Base-by-base conservation (phyloP, 2,113 vertebrate genomes). In the Elanus axillaris region DNA sequence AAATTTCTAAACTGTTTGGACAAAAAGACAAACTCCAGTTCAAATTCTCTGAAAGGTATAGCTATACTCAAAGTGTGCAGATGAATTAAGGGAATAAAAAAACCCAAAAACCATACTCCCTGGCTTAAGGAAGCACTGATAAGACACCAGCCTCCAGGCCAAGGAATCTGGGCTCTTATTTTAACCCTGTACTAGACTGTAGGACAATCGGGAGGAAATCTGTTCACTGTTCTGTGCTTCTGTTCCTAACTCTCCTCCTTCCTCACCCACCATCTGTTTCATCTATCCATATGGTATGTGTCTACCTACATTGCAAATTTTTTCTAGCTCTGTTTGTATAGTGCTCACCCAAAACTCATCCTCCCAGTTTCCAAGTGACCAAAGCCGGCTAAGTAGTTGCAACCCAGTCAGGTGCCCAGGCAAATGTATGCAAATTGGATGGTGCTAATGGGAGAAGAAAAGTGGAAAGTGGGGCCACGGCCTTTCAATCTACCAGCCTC, bases 301-400 rank as follows among this genome's bases (percentile, higher is more conserved):
- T 83, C 93, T 96, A 72, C 90, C 93, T 94, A 90, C 87, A 91
- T 69, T 93, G 83, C 77, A 95, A 91, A 95, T 77, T 93, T 67
- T 90, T 62, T 93, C 34, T 62, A 84, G 73, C 80, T 93, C 42
- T 94, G 80, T 74, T 88, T 81, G 34, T 42, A 69, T 4, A 95
- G 62, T 31, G 16, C 60, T 94, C 79, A 75, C 45, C n/a, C 59
- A 89, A 95, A 85, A 22, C 29, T 85, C 59, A 82, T 86, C 75
- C 59, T 94, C 27, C 4, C 21, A 68, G 73, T 85, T 85, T 88
- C 68, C 40, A 75, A 93, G 63, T 31, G 64, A 94, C 74, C 5
- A 48, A 90, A 95, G 42, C 31, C 11, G 13, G 42, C 16, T 27
- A 85, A 90, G 74, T 34, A 78, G 31, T 62, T 94, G 66, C 56